Base-by-base conservation (phyloP, 2,797 vertebrate genomes). In the Tolypeutes matacus region DNA sequence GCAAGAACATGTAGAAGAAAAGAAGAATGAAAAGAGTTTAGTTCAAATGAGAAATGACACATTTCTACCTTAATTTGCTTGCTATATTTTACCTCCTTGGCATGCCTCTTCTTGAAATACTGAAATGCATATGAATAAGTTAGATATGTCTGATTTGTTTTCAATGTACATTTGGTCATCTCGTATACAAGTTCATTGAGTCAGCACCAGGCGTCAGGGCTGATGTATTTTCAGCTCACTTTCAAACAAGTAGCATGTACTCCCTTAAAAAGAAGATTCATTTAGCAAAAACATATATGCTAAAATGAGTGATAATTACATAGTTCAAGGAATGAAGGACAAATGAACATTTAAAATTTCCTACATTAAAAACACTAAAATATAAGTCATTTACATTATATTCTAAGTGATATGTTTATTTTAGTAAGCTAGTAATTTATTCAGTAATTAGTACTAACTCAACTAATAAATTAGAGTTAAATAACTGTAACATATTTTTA, bases 191-290 rank as follows among this genome's bases (percentile, higher is more conserved):
- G 18, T 49, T 90, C 51, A 5, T 1, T 87, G 85, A 94, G 84
- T 94, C 93, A 97, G 91, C 82, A 70, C 53, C 31, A 70, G n/a
- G 10, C 65, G 89, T 85, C 56, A 91, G 31, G 39, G 46, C 46
- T 92, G 27, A 82, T 34, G 17, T 82, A 90, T 76, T 70, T 96
- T 97, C 94, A 88, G 87, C 49, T 95, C 69, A 94, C 64, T 84
- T 96, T 93, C 64, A 97, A 86, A 72, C 11, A 70, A 95, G 64
- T 87, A 92, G 46, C 90, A 90, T 72, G 34, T 2, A 75, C 46
- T 94, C 14, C 25, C n/a, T 85, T 86, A 77, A 86, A 85, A 94
- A 62, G 27, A 11, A 76, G 13, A 80, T 73, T 95, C 2, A 4
- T 34, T 83, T 75, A 80, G n/a, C 5, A 60, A 77, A n/a, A 39